Conservation (phyloP, 2,888 invertebrate genomes). For the Drosophila silvestris region DNA sequence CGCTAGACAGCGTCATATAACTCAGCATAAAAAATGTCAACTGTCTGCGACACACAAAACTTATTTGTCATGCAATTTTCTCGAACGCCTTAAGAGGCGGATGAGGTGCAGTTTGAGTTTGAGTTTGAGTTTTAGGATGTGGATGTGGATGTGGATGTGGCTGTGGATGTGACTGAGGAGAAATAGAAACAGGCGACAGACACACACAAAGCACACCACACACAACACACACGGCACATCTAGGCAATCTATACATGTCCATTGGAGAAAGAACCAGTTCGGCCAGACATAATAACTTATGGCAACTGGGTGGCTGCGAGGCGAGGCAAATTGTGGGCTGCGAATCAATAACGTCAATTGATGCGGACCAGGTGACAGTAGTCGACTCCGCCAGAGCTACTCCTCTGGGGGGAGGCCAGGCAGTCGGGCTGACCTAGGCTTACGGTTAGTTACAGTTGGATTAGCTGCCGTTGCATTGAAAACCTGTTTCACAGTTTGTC, state of each 20-base stretch:
- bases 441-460: conserved; percentile 68
- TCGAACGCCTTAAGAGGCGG: conserved; percentile 71
- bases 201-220: background rate
- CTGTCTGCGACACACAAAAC: conserved; percentile 79
- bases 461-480: conserved; percentile 34
- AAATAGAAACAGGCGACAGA: conserved; percentile 26
- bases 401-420: conserved; percentile 24
- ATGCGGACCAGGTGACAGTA: conserved; percentile 70
- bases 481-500: conserved; percentile 58
- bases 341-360: conserved; percentile 75
- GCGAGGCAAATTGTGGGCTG: conserved; percentile 68
- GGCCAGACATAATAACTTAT: conserved; percentile 76
- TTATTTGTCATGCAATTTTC: conserved; percentile 79
- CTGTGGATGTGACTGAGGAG: conserved; percentile 11
- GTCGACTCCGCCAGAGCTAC: background rate
- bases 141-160: background rate
- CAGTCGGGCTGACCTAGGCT: conserved; percentile 41
- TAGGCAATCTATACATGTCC: conserved; percentile 72
- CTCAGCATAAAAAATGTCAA: conserved; percentile 78
- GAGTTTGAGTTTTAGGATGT: conserved; percentile 1
- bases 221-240: conserved; percentile 44
- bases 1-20: conserved; percentile 65
- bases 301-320: conserved; percentile 69
- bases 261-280: conserved; percentile 60
- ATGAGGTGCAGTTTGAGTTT: conserved; percentile 24